A percentile compares a stretch with the other conserved stretches of the same genome.
Conservation (phyloP, 2,113 vertebrate species). For the Piprites chloris region DNA sequence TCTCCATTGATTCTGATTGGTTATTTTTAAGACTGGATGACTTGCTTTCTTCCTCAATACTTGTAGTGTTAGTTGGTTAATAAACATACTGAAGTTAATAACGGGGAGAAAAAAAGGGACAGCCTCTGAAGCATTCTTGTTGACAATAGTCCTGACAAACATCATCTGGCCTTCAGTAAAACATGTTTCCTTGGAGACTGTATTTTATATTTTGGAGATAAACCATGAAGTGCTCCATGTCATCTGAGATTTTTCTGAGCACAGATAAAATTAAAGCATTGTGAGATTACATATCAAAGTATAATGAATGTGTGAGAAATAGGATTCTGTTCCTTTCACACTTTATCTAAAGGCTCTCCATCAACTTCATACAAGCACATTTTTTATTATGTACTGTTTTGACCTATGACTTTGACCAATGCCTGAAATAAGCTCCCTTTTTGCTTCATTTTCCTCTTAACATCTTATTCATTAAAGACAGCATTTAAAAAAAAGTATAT, state of each 20-base stretch:
- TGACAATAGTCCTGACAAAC: neutral
- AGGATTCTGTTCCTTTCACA: neutral
- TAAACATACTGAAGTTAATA: neutral
- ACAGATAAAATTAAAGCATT: neutral
- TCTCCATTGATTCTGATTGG: neutral
- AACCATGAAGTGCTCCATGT: neutral
- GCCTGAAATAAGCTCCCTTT: neutral
- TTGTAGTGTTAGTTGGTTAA: neutral
- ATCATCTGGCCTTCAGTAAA: neutral
- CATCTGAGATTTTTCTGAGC: constrained; percentile 11
- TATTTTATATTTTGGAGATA: constrained; percentile 6
- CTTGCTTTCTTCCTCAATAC: neutral
- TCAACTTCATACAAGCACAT: neutral
- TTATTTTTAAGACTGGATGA: neutral
- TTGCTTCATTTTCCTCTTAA: neutral
- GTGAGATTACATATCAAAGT: neutral
- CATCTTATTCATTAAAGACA: neutral
- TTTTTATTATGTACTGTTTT: neutral
- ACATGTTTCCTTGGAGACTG: neutral
- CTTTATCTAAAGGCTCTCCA: neutral
- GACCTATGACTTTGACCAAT: neutral
- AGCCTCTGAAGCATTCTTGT: neutral
- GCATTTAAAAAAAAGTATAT: neutral
- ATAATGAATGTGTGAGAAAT: neutral
- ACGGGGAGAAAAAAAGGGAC: neutral